A percentile compares a stretch with the other conserved stretches of the same genome.
phyloP scores from a whole-genome alignment of 2,888 invertebrate genomes.

The Tipula lateralis region DNA sequence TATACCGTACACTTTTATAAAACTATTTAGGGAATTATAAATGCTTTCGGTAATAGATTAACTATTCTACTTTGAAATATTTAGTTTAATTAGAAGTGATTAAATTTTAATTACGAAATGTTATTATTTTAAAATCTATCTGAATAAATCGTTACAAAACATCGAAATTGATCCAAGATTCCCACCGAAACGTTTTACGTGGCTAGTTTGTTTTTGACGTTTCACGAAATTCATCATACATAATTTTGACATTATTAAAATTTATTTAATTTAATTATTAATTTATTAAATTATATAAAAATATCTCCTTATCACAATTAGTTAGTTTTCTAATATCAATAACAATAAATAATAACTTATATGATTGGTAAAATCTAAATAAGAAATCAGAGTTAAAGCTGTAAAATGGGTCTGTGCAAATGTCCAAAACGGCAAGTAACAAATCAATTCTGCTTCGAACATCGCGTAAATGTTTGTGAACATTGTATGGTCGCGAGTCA shows the following conservation, averaged over 20 bases:
- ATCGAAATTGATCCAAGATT: neutral
- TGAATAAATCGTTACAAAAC: neutral
- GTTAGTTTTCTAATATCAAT: neutral
- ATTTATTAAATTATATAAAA: neutral
- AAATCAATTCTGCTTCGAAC: conserved; percentile 98
- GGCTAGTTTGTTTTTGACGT: conserved; percentile 12
- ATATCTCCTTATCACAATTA: neutral
- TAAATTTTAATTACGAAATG: too few species aligned
- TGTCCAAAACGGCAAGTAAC: conserved; percentile 96
- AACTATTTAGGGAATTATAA: too few species aligned
- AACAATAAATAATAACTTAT: neutral
- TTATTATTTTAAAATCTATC: neutral
- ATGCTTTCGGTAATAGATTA: neutral
- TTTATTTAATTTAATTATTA: neutral
- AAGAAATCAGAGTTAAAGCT: neutral
- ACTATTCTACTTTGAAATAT: neutral
- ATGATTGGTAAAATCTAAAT: neutral
- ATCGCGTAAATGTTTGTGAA: conserved; percentile 98
- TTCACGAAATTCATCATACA: neutral
- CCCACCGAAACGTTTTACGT: neutral
- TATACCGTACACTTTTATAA: too few species aligned
- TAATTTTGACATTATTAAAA: neutral
- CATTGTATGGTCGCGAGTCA: conserved; percentile 96
- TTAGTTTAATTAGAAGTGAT: neutral
- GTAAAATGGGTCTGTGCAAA: conserved; percentile 91